Percentiles rank a stretch among this genome's conserved stretches.
These are phyloP conservation scores for Cryptocephalus primarius DNA, from an alignment of 2,888 invertebrate genomes.

Conservation along the genomic window DNA sequence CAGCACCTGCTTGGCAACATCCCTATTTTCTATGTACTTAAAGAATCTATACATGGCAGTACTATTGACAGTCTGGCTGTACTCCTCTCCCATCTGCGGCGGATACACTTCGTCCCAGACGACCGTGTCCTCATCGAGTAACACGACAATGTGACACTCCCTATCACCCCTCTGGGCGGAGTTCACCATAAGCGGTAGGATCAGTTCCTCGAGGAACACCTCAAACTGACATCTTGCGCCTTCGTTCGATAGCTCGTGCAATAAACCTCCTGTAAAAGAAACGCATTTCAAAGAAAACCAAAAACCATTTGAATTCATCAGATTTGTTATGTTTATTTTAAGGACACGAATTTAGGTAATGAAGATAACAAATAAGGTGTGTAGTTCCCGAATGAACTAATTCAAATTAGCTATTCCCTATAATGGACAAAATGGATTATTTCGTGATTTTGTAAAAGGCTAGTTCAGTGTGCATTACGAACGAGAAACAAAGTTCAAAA, in stretches of 20 bases:
- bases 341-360: too few relatives aligned
- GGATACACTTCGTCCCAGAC: conserved; percentile 99
- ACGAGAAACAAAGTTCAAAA: too few relatives aligned
- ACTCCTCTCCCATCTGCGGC: conserved; percentile 99
- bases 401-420: too few relatives aligned
- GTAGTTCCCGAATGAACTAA: too few relatives aligned
- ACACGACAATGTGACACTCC: conserved; percentile 94
- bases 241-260: conserved; percentile 97
- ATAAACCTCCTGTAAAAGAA: conserved; percentile 58
- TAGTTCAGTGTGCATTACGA: too few relatives aligned
- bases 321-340: too few relatives aligned
- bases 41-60: conserved; percentile 96
- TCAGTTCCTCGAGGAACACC: conserved; percentile 86
- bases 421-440: too few relatives aligned
- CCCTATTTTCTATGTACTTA: conserved; percentile 98
- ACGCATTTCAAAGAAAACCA: too few relatives aligned
- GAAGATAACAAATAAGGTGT: too few relatives aligned
- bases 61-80: conserved; percentile 92
- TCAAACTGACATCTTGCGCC: conserved; percentile 98
- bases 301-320: too few relatives aligned
- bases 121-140: conserved; percentile 88
- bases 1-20: conserved; percentile 98
- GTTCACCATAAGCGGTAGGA: conserved; percentile 93
- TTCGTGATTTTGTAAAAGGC: too few relatives aligned
- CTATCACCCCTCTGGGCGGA: conserved; percentile 90